Conservation (phyloP, 2,113 vertebrate species). For the Menura novaehollandiae region DNA sequence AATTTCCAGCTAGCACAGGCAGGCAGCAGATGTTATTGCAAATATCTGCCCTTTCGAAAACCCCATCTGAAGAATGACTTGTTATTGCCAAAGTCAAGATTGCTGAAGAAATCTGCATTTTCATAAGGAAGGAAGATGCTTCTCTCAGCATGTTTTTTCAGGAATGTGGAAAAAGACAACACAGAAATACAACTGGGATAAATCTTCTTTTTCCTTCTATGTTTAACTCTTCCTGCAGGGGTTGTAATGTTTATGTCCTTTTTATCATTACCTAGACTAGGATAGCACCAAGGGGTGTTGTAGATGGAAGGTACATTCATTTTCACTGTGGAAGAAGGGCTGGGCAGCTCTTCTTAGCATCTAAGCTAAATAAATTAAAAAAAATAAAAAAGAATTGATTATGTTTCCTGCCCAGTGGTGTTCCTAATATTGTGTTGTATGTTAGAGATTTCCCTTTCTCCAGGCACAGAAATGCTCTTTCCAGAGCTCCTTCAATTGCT, state of each 20-base stretch:
- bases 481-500: neutral
- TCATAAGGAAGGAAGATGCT: neutral
- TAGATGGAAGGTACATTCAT: neutral
- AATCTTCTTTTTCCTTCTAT: neutral
- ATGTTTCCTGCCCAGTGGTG: neutral
- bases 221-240: neutral
- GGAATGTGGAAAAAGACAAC: neutral
- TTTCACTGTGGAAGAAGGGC: neutral
- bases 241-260: neutral
- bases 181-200: neutral
- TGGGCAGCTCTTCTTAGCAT: neutral
- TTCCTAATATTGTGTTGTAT: neutral
- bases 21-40: neutral
- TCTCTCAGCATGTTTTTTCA: neutral
- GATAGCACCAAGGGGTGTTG: neutral
- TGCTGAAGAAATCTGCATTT: neutral
- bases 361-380: neutral
- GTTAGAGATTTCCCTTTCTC: neutral
- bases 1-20: neutral
- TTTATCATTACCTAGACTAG: neutral
- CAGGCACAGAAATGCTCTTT: neutral
- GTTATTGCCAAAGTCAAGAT: neutral
- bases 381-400: neutral
- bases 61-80: neutral
- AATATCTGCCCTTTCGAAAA: slow-evolving; percentile 4